Evolutionary conservation across 2,888 invertebrate species (phyloP), one percentile per base, ranked within the genome.

Genomic region (Gasteruption jaculator): DNA sequence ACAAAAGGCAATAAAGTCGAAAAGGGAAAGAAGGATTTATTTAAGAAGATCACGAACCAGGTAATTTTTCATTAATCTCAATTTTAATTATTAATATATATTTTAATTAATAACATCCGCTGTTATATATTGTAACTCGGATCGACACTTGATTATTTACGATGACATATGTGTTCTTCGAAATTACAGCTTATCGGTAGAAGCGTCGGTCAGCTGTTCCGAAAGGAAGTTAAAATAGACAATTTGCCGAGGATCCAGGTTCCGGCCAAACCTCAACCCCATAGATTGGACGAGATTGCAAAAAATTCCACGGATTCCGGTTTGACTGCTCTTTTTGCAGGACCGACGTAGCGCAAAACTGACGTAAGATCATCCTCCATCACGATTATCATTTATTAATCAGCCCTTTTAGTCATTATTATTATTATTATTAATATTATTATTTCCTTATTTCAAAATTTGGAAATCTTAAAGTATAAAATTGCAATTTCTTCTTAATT

Each of bases 21-120:
- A 64, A 91, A 91, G 67, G 85, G 85, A 56, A 92, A 91, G 68
- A 89, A 91, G 55, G 93, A 94, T 65, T 75, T 89, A 35, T 93
- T 93, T 72, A 91, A 86, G 74, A 91, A 91, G 72, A 82, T 90
- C 54, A 90, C 91, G 6, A 81, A 83, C 46, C 82, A 83, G 73
- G 86, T 86, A 69, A 71, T 20, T 29, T 38, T 12, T 21, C 32
- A 31, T 18, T 19, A 15, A 8, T 7, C 18, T 22, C 20, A 3
- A 14, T 31, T 5, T 19, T 11, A 3, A 31, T 10, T 22, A n/a
- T 15, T 8, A 24, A 14, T 20, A 26, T 19, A 6, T n/a, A n/a
- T n/a, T n/a, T n/a, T n/a, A 20, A 12, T 8, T 15, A 3, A 3
- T 21, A 7, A 16, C 4, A 21, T 25, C 18, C 11, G 3, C 5